These are phyloP conservation scores for Dicyrtoma fusca DNA, from an alignment of 2,888 invertebrate genomes.

Conservation along the genomic window DNA sequence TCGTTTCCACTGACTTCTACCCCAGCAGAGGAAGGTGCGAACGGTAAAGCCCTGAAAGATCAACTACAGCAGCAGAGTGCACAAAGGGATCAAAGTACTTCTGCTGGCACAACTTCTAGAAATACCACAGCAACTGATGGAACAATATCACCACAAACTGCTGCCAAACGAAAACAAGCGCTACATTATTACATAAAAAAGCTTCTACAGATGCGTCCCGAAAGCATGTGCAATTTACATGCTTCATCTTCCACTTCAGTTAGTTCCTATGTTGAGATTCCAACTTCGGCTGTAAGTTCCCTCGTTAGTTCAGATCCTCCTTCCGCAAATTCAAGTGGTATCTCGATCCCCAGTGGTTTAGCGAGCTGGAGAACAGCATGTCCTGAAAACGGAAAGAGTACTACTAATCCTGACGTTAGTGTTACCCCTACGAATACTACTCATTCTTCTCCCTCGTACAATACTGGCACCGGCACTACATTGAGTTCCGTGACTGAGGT, in stretches of 20 bases:
- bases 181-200: slow-evolving; percentile 23
- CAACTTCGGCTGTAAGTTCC: slow-evolving; percentile 27
- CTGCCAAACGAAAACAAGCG: slow-evolving; percentile 19
- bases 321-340: neutral
- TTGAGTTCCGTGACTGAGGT: slow-evolving; percentile 31
- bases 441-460: neutral
- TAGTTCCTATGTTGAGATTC: slow-evolving; percentile 34
- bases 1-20: slow-evolving; percentile 21
- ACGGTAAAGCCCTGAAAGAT: neutral
- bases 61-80: slow-evolving; percentile 14
- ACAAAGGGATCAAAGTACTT: neutral
- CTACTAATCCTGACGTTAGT: no score
- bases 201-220: slow-evolving; percentile 34
- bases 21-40: neutral
- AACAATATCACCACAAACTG: slow-evolving; percentile 17
- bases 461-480: slow-evolving; percentile 18
- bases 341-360: neutral
- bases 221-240: slow-evolving; percentile 16
- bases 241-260: neutral
- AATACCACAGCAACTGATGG: neutral
- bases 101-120: neutral
- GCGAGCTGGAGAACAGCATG: no score
- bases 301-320: neutral
- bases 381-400: no score
- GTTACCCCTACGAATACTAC: neutral